These are phyloP conservation scores for Aricia agestis DNA, from an alignment of 1,140 invertebrate species.

Conservation along the genomic window DNA sequence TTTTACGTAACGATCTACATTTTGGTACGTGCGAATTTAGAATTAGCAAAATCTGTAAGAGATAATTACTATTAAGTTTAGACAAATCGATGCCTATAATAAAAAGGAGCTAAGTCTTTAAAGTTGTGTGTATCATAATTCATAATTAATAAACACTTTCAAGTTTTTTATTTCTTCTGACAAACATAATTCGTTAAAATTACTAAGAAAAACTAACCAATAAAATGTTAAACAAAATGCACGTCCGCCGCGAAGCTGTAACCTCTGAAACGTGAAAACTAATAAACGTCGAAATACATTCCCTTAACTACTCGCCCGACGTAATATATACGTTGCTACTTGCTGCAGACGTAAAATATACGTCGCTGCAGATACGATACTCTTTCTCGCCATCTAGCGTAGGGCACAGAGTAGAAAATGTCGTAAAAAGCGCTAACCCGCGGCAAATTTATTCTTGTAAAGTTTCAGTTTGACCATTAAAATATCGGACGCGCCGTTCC, in stretches of 20 bases:
- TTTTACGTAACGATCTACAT: background rate
- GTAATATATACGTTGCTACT: conserved; percentile 37
- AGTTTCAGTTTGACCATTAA: conserved; percentile 29
- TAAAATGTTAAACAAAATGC: conserved; percentile 49
- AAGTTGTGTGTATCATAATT: no score
- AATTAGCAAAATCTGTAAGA: background rate
- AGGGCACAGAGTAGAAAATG: conserved; percentile 23
- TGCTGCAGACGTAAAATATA: conserved; percentile 34
- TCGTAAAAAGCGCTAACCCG: conserved; percentile 23
- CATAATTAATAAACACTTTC: background rate
- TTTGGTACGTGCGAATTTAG: background rate
- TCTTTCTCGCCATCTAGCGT: conserved; percentile 26
- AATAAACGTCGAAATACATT: conserved; percentile 58
- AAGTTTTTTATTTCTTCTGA: background rate
- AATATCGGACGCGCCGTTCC: conserved; percentile 19
- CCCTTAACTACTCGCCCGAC: conserved; percentile 38
- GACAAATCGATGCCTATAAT: no score
- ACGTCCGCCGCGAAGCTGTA: conserved; percentile 39
- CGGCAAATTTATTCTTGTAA: conserved; percentile 33
- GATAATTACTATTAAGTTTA: no score
- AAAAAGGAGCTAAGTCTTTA: no score
- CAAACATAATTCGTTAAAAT: background rate
- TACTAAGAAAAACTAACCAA: conserved; percentile 23
- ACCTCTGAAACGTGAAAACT: conserved; percentile 48
- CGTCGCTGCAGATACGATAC: conserved; percentile 23